Evolutionary conservation across 2,888 invertebrate species (phyloP).

Genomic region (Pandemis corylana): DNA sequence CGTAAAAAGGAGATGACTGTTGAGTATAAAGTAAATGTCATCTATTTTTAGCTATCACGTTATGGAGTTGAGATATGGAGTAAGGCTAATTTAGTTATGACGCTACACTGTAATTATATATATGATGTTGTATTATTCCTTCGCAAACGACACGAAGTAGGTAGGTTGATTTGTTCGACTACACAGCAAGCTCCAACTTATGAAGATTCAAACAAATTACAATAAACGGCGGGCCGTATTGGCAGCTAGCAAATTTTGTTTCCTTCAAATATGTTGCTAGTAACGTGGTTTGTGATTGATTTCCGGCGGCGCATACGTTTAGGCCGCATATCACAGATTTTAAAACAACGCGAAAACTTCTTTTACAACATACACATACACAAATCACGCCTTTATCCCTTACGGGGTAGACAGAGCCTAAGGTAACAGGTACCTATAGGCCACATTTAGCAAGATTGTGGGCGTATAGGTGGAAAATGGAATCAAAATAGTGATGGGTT

Average conservation of each 20-base stretch:
- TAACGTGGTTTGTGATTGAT: conserved; percentile 73
- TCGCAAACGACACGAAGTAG: not conserved
- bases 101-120: not conserved
- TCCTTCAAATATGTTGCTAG: conserved; percentile 61
- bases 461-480: too few species aligned
- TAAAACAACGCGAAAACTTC: not conserved
- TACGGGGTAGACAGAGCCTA: too few species aligned
- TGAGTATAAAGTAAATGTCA: too few species aligned
- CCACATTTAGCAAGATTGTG: too few species aligned
- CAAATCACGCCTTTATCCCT: too few species aligned
- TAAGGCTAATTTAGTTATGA: not conserved
- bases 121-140: not conserved
- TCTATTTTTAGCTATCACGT: too few species aligned
- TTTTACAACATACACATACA: too few species aligned
- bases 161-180: not conserved
- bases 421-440: too few species aligned
- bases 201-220: conserved; percentile 46
- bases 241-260: conserved; percentile 65
- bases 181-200: conserved; percentile 24
- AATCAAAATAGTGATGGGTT: too few species aligned
- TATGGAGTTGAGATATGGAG: not conserved
- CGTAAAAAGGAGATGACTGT: too few species aligned
- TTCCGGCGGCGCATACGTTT: conserved; percentile 63
- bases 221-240: conserved; percentile 51
- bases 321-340: conserved; percentile 32